A percentile compares a stretch with the other conserved stretches of the same genome.
These are phyloP conservation scores for Montipora cactus DNA, from an alignment of 64 coral and sea anemone species.

Conservation along the genomic window DNA sequence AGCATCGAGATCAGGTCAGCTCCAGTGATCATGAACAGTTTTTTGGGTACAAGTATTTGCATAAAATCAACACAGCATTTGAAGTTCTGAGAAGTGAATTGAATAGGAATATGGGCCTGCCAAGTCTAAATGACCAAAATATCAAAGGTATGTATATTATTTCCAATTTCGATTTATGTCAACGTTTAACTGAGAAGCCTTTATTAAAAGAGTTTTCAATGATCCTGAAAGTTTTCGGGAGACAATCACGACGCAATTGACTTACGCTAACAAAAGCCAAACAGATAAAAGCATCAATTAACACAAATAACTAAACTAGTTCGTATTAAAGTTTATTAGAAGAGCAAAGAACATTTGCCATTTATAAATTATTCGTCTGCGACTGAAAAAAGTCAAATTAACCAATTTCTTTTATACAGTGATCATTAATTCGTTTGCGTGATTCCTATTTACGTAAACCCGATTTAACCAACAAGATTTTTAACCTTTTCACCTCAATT, in stretches of 20 bases:
- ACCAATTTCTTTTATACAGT: background rate
- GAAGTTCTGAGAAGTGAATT: slow-evolving; percentile 51
- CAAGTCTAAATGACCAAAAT: background rate
- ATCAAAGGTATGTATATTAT: background rate
- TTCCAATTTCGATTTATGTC: too few species aligned
- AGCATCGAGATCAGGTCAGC: slow-evolving; percentile 23
- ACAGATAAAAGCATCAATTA: slow-evolving; percentile 9
- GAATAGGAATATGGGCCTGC: slow-evolving; percentile 2
- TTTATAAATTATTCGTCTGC: background rate
- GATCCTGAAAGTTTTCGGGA: background rate
- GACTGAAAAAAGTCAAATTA: background rate
- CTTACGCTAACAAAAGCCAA: background rate
- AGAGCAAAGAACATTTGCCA: background rate
- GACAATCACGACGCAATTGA: background rate
- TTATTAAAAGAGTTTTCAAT: background rate
- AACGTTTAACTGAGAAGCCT: too few species aligned
- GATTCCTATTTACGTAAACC: slow-evolving; percentile 8
- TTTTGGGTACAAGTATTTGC: slow-evolving; percentile 50
- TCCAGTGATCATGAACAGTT: background rate
- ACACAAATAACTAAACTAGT: background rate
- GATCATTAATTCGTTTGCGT: background rate
- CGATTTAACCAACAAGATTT: background rate
- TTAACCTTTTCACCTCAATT: background rate
- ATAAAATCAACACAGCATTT: slow-evolving; percentile 76
- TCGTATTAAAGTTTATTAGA: background rate